Base-by-base conservation (phyloP, 2,888 invertebrate genomes). In the Malachius bipustulatus region DNA sequence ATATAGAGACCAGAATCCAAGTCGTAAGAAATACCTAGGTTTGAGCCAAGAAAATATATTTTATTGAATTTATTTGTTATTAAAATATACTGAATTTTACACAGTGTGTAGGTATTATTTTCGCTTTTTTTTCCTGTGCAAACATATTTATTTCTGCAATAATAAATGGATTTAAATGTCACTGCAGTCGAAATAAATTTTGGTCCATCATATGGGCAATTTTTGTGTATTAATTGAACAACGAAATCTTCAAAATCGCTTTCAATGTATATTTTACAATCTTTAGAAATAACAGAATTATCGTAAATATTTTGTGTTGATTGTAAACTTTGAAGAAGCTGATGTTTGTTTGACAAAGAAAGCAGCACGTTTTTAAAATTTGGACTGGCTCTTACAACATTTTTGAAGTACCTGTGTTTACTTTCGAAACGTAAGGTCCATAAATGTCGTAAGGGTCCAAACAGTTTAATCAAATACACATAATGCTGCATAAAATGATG, bases 401-500 rank as follows among this genome's bases (percentile, higher is more conserved):
- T 36, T 27, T 38, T 43, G 3, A 31, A 39, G 24, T 35, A 27
- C 11, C 29, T 35, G 29, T 45, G 40, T n/a, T 41, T 38, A 8
- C 35, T 28, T 32, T 44, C 42, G 38, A 35, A 42, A 2, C 44
- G 28, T 30, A 43, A 35, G 10, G 35, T 38, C 36, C 39, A 43
- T 14, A 30, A 24, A 16, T 33, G 16, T 8, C 14, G 16, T 19
- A 41, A 30, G 1, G 41, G 44, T 14, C 44, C 46, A 19, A 34
- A 26, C 16, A 26, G 24, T 34, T 39, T 26, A 30, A 45, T 43
- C 15, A 43, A 35, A 8, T 14, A 4, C 4, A 35, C 31, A 30
- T 47, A 48, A 34, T 48, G 48, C 9, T 14, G 24, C 9, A 46
- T 19, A 36, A 35, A 40, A 28, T 47, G 45, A 30, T 36, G 40